phyloP scores from a whole-genome alignment of 2,888 invertebrate species.

The Ichneumoninae sp. region DNA sequence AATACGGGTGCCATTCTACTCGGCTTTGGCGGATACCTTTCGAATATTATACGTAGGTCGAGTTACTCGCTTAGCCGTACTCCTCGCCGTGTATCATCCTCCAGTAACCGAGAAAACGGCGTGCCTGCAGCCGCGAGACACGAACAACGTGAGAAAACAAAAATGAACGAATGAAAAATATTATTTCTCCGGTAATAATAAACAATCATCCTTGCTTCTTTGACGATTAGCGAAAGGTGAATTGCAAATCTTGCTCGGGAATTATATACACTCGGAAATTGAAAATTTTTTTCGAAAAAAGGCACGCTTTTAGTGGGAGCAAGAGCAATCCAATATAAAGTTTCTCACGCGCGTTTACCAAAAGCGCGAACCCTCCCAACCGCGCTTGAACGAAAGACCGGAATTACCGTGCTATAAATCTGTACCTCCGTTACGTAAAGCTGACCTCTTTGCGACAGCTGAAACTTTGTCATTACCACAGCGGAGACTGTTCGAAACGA shows the following conservation, averaged over 20 bases:
- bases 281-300: background rate
- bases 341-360: conserved; percentile 46
- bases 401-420: conserved; percentile 29
- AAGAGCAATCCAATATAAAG: conserved; percentile 6
- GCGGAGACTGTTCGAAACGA: conserved; percentile 7
- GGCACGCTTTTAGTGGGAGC: background rate
- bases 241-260: conserved; percentile 16
- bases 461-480: background rate
- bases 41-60: conserved; percentile 66
- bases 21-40: conserved; percentile 65
- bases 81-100: conserved; percentile 11
- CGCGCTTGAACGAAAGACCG: conserved; percentile 22
- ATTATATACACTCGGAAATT: conserved; percentile 6
- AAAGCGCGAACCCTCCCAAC: conserved; percentile 8
- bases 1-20: conserved; percentile 67
- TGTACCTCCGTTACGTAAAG: conserved; percentile 5
- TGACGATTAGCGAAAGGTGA: conserved; percentile 22
- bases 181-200: conserved; percentile 38
- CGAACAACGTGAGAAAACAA: conserved; percentile 3
- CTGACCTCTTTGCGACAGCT: conserved; percentile 9
- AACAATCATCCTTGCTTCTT: conserved; percentile 29
- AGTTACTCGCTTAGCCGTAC: conserved; percentile 60
- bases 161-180: background rate
- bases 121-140: background rate
- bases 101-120: background rate